Evolutionary conservation across 2,113 vertebrate species (phyloP).

Genomic region (Philantomba maxwellii): DNA sequence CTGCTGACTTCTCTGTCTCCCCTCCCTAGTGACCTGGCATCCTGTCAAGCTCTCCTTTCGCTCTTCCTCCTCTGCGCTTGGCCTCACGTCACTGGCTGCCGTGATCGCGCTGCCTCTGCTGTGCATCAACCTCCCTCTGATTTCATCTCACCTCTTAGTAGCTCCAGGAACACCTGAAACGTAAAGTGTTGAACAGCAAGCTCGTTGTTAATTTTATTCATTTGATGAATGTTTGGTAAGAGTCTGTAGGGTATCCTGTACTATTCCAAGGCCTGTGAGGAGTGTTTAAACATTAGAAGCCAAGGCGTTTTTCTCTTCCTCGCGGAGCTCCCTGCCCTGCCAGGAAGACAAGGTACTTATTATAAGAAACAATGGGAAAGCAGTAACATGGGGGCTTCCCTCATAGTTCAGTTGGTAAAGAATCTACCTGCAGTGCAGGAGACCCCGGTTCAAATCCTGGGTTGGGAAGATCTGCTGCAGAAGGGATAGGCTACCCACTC

Average conservation of each 20-base stretch:
- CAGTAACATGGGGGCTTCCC: background rate
- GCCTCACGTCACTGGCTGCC: background rate
- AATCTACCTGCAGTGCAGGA: background rate
- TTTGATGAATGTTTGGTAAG: background rate
- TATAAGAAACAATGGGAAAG: background rate
- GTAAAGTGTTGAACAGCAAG: background rate
- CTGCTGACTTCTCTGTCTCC: background rate
- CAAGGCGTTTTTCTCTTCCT: background rate
- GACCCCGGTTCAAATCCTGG: background rate
- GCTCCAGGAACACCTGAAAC: constrained; percentile 19
- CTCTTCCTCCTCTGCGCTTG: background rate
- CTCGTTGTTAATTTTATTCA: constrained; percentile 6
- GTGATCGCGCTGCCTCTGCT: background rate
- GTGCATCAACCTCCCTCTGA: background rate
- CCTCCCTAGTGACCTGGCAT: background rate
- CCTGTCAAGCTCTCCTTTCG: background rate
- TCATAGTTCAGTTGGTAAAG: background rate
- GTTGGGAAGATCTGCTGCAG: background rate
- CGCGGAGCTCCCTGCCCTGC: background rate
- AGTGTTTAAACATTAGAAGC: background rate
- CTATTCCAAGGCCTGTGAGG: background rate
- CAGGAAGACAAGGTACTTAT: background rate
- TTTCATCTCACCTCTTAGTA: background rate
- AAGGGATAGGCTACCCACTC: background rate
- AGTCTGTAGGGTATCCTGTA: background rate